Base-by-base conservation (phyloP, 2,113 vertebrate species). In the Motacilla alba region DNA sequence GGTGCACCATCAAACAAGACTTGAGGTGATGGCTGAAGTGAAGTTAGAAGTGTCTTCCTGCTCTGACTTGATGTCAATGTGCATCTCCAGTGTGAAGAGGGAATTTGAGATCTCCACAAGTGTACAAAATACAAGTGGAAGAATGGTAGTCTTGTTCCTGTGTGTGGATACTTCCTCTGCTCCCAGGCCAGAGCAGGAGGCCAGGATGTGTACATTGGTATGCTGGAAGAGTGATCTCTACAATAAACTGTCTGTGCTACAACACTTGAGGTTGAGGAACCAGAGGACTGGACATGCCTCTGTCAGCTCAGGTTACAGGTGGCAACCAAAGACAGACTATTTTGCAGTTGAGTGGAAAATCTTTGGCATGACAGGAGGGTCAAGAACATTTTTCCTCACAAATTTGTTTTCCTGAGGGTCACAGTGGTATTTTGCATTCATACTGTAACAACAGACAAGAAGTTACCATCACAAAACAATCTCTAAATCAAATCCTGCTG, bases 1-100 rank as follows among this genome's bases (percentile, higher is more conserved):
- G 23, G 7, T 50, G 24, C 15, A 50, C 9, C 14, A 58, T 21
- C 47, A 82, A 35, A 35, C 41, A 66, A 59, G 50, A 46, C 30
- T 37, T 79, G 41, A 16, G 24, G 6, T 49, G 41, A 50, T 33
- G 67, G 52, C 56, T 69, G 46, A 74, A 82, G 14, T 41, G 37
- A 77, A 63, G 24, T 41, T 5, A 20, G 16, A 62, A 73, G 26
- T 33, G 3, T 31, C 30, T 52, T 67, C 22, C 26, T 72, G 33
- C 35, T 77, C 53, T 77, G 39, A 67, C 53, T 60, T 67, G 26
- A 15, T 68, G 31, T 39, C 5, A 43, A n/a, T 13, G 28, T 17
- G 16, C 14, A 62, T 15, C 64, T 44, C 1, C 0, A 66, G 28
- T 7, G 28, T 24, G 22, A 68, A 47, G 27, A n/a, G 5, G 10